Evolutionary conservation across 2,888 invertebrate species (phyloP).

Genomic region (Isoperla grammatica): DNA sequence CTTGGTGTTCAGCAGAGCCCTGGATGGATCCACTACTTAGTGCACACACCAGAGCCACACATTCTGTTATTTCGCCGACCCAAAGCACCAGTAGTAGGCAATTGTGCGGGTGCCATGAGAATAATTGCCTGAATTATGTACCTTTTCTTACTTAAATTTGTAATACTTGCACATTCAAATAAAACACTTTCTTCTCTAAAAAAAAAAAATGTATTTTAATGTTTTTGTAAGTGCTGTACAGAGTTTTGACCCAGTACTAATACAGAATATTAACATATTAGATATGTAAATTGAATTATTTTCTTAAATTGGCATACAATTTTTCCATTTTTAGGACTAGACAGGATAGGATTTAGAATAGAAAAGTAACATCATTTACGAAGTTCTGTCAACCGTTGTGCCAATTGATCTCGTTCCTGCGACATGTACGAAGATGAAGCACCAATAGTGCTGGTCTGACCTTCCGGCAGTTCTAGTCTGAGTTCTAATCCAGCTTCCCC

Average conservation of each 20-base stretch:
- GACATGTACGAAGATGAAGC: not conserved
- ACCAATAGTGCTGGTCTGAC: not conserved
- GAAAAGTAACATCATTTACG: not conserved
- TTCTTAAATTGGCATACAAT: no score
- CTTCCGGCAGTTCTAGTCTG: constrained; percentile 77
- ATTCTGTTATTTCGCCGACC: constrained; percentile 72
- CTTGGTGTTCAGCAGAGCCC: constrained; percentile 92
- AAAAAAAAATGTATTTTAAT: not conserved
- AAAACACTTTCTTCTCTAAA: no score
- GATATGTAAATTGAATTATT: no score
- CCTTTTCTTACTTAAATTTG: no score
- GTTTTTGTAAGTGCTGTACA: not conserved
- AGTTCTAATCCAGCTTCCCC: constrained; percentile 99
- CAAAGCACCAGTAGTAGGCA: not conserved
- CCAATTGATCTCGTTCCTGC: not conserved
- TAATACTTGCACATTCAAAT: no score
- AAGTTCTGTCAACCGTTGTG: not conserved
- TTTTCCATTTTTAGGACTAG: no score
- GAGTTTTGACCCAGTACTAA: not conserved
- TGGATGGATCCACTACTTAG: constrained; percentile 85
- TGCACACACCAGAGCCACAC: constrained; percentile 88
- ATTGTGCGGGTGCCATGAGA: no score
- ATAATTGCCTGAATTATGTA: no score
- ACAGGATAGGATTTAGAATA: no score
- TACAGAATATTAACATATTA: no score